Base-by-base conservation (phyloP, 2,113 vertebrate species). In the Toxotes jaculatrix region DNA sequence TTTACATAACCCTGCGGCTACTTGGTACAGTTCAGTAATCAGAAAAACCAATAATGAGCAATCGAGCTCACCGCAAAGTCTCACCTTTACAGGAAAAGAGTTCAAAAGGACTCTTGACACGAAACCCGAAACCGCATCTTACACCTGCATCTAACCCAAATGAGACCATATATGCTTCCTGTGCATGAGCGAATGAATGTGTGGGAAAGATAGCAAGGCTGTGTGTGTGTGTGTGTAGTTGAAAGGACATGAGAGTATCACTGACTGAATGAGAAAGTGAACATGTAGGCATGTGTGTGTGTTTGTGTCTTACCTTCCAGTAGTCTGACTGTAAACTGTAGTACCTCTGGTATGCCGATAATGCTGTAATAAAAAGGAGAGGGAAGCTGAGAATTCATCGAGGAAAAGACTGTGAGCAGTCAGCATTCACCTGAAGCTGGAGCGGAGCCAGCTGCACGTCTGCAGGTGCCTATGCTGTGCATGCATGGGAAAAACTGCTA, bases 291-390 rank as follows among this genome's bases (percentile, higher is more conserved):
- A 61, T 12, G 42, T 59, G n/a, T 60, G 42, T 57, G 32, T 92
- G 64, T 71, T 66, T 21, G 43, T 61, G 5, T 92, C 96, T 96
- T 90, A 99, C 98, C 98, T 99, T 99, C 98, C 98, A 99, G 97
- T 99, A 99, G 96, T 99, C 98, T 94, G 98, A 97, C 92, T 99
- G 98, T 98, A 99, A 99, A 98, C 97, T 98, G 97, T 99, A 99
- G 98, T 99, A 99, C 97, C 97, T 99, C 98, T 99, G 98, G 97
- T 99, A 99, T 96, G 98, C 98, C 95, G 98, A 99, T 97, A 99
- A 98, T 97, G 98, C 98, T 99, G 95, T 57, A 93, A 91, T 61
- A 77, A 8, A 78, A 60, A 66, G 6, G 36, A 65, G 32, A 68
- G 21, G 40, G 13, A 71, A 43, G 36, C 7, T 0, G 66, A 79